These are phyloP conservation scores for Fabriciana adippe DNA, from an alignment of 2,888 invertebrate genomes.

Conservation along the genomic window DNA sequence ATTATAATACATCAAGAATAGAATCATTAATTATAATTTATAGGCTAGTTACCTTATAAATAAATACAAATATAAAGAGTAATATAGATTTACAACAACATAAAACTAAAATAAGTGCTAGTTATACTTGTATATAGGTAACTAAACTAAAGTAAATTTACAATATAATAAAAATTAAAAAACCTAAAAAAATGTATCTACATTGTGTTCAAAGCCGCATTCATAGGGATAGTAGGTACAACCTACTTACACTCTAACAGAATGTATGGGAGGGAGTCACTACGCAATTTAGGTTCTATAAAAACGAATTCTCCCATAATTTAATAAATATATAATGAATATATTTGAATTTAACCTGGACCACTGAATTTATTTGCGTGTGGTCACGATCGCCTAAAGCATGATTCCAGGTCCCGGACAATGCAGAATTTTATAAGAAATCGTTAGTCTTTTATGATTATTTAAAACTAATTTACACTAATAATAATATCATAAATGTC, in stretches of 20 bases:
- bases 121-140: no score
- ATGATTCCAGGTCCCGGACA: conserved; percentile 11
- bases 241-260: neutral
- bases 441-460: neutral
- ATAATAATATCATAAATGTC: neutral
- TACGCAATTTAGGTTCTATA: neutral
- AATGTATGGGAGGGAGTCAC: neutral
- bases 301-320: conserved; percentile 3
- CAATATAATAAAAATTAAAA: no score
- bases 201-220: no score
- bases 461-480: neutral
- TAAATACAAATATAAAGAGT: no score
- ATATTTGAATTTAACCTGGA: conserved; percentile 44
- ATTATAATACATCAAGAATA: no score
- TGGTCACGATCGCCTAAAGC: conserved; percentile 60
- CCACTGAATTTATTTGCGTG: conserved; percentile 64
- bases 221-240: no score
- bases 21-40: no score
- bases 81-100: no score
- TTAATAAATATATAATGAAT: conserved; percentile 24
- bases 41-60: no score
- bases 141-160: no score
- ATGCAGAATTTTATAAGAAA: conserved; percentile 19
- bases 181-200: no score
- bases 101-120: no score